Base-by-base conservation (phyloP, 2,888 invertebrate species). In the Paralinhomoeus sp. region DNA sequence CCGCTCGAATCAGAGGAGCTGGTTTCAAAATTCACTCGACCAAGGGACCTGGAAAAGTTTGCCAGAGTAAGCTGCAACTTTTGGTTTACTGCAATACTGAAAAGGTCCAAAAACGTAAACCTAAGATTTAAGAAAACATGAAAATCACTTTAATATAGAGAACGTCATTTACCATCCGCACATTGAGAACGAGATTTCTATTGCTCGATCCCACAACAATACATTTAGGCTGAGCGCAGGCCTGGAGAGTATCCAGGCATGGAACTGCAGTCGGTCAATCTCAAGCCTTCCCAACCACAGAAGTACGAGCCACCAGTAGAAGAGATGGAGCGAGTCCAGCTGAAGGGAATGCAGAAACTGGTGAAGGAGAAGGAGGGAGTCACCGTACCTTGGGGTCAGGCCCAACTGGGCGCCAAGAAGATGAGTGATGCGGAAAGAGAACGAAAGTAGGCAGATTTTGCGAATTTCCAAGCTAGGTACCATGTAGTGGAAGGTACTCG, bases 1-100 rank as follows among this genome's bases (percentile, higher is more conserved):
- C 57, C 58, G 18, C 40, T 61, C 39, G 61, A 61, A 43, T 53
- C 54, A 24, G 57, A 60, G 47, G 61, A 61, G 41, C 52, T 61
- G 44, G 52, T 56, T 31, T 51, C 52, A 42, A 62, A 62, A 49
- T 61, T 61, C 51, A 56, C 55, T 23, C 49, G 54, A 18, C 47
- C 55, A 24, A 54, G 50, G 41, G 42, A 45, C 7, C 15, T 37
- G 21, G 38, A 39, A 23, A 37, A 31, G 18, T 34, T 33, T 23
- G 36, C 24, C n/a, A n/a, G n/a, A n/a, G n/a, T n/a, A n/a, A n/a
- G n/a, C n/a, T n/a, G n/a, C n/a, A n/a, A n/a, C n/a, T n/a, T n/a
- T n/a, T n/a, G n/a, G n/a, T n/a, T n/a, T n/a, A n/a, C n/a, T n/a
- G n/a, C n/a, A n/a, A n/a, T n/a, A n/a, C n/a, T n/a, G n/a, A n/a